A percentile compares a stretch with the other conserved stretches of the same genome.
Evolutionary conservation across 92 coral and sea anemone genomes (phyloP).

Genomic region (Bergia puertoricense): DNA sequence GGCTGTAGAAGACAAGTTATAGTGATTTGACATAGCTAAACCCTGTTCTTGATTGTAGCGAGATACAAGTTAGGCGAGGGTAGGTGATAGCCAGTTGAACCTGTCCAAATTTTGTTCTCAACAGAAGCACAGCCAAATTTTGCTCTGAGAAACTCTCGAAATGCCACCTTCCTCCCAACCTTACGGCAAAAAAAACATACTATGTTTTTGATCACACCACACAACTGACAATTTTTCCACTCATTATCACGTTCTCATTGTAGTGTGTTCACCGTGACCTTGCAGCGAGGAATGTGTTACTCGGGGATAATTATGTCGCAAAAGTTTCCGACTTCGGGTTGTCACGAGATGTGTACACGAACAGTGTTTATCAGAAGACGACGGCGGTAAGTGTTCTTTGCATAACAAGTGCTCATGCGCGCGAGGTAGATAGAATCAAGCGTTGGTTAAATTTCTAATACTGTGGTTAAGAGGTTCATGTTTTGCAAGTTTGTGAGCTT

Average conservation of each 20-base stretch:
- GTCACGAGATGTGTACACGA: constrained; percentile 60
- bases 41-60: background rate
- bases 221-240: background rate
- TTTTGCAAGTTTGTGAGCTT: too few relatives aligned
- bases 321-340: constrained; percentile 67
- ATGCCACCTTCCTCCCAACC: too few relatives aligned
- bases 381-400: constrained; percentile 3
- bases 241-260: background rate
- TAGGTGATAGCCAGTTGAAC: background rate
- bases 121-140: too few relatives aligned
- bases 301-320: constrained; percentile 53
- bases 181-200: too few relatives aligned
- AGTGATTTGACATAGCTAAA: background rate
- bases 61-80: background rate
- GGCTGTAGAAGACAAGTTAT: background rate
- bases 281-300: constrained; percentile 59
- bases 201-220: too few relatives aligned
- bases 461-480: too few relatives aligned
- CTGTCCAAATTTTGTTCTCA: too few relatives aligned
- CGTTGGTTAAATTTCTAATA: too few relatives aligned
- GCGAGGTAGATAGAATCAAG: too few relatives aligned
- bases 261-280: constrained; percentile 61
- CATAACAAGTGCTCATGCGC: background rate
- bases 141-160: too few relatives aligned
- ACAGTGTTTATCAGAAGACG: constrained; percentile 55